phyloP scores from a whole-genome alignment of 2,888 invertebrate species.

The Clunio marinus region DNA sequence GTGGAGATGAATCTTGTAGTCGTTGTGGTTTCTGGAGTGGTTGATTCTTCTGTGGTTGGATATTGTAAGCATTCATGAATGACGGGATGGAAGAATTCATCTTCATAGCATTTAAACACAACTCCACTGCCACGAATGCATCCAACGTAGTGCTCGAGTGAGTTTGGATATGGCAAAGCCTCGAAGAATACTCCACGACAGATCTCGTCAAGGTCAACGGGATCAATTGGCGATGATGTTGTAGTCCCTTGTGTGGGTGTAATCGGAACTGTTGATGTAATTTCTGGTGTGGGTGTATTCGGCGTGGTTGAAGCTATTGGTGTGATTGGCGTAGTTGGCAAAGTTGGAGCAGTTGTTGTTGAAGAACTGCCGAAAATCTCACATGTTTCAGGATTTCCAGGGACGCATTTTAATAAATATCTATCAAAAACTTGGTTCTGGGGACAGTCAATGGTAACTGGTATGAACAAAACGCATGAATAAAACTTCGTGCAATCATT shows the following conservation, averaged over 20 bases:
- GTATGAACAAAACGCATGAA: not conserved
- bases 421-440: not conserved
- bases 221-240: not conserved
- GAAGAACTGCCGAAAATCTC: not conserved
- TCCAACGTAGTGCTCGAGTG: not conserved
- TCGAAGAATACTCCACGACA: slow-evolving; percentile 17
- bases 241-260: not conserved
- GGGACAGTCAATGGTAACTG: not conserved
- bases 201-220: not conserved
- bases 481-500: not conserved
- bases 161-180: not conserved
- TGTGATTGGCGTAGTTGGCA: not conserved
- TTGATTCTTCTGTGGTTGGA: not conserved
- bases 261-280: not conserved
- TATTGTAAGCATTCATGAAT: slow-evolving; percentile 21
- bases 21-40: not conserved
- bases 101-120: not conserved
- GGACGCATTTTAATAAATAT: not conserved
- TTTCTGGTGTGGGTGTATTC: not conserved
- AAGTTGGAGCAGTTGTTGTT: not conserved
- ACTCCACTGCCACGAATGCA: not conserved
- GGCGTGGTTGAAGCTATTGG: not conserved
- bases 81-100: not conserved
- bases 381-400: slow-evolving; percentile 1
- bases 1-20: not conserved